Base-by-base conservation (phyloP, 2,113 vertebrate species). In the Empidonax alnorum region DNA sequence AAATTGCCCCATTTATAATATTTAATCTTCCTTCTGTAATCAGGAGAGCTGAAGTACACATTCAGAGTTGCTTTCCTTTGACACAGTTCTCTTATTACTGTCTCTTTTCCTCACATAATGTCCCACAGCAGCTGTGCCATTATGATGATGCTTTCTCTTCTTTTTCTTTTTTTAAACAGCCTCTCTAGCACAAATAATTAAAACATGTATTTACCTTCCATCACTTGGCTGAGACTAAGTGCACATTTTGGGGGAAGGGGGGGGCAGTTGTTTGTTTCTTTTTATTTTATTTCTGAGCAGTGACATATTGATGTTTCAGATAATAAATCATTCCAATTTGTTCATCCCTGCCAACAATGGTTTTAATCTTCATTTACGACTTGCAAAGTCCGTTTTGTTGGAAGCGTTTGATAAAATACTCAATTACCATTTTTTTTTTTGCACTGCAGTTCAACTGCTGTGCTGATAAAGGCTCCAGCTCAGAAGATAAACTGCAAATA, bases 321-420 rank as follows among this genome's bases (percentile, higher is more conserved):
- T 98, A 98, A 98, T 98, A 98, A 98, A 98, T 98, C 98, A 98
- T 98, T 98, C 96, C 98, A 98, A 98, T 98, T 99, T 98, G 97
- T 98, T 98, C 98, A 95, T 98, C 96, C 95, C 97, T 98, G 96
- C 96, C 98, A 98, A 98, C 98, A 98, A 97, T 96, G 97, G 97
- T 97, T 98, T 98, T 98, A 98, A 98, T 98, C 98, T 99, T 98
- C 98, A 98, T 98, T 98, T 98, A 98, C 53, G 95, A 98, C 97
- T 98, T 96, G 95, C 96, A 98, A 98, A 98, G 97, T 98, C 97
- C 94, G 79, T 98, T 98, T 98, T 98, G 97, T 98, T 98, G 97
- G 97, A 98, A 98, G 97, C 94, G 47, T 98, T 98, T 98, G 98
- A 98, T 98, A 98, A 98, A 98, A 98, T 98, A 98, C 97, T 98